Conservation (phyloP, 2,888 invertebrate genomes). For the Hemicrepidius hirtus region DNA sequence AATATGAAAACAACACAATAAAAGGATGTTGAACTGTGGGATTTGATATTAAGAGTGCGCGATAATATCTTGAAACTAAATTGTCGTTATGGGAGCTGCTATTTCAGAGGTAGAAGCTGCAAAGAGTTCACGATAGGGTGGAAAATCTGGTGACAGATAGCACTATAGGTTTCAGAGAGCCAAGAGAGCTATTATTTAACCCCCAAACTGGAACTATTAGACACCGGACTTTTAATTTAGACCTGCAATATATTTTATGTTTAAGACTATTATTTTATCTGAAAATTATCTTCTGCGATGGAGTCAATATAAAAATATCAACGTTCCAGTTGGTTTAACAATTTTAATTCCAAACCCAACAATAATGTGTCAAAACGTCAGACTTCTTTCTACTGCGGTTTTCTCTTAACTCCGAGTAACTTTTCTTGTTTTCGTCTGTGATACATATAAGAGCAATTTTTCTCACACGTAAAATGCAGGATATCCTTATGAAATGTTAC, state of each 20-base stretch:
- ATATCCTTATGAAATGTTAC: conserved; percentile 33
- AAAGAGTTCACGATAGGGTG: conserved; percentile 29
- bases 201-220: conserved; percentile 31
- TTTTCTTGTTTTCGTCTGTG: conserved; percentile 39
- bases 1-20: conserved; percentile 30
- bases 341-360: conserved; percentile 11
- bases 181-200: conserved; percentile 39
- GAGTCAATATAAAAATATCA: not conserved
- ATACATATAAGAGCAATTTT: conserved; percentile 36
- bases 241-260: conserved; percentile 26
- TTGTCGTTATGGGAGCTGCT: conserved; percentile 41
- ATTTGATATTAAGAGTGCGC: conserved; percentile 39
- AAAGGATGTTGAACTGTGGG: conserved; percentile 15
- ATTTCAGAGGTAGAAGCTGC: conserved; percentile 36
- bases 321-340: conserved; percentile 7
- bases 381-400: conserved; percentile 22
- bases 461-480: conserved; percentile 32
- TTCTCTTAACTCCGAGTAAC: conserved; percentile 24
- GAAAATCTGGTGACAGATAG: conserved; percentile 42
- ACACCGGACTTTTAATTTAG: conserved; percentile 39
- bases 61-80: conserved; percentile 38
- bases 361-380: conserved; percentile 19
- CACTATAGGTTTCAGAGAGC: conserved; percentile 29
- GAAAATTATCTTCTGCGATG: not conserved
- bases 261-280: conserved; percentile 12